Percentiles rank a stretch among this genome's conserved stretches.
Evolutionary conservation across 1,140 invertebrate species (phyloP).

Genomic region (Scylla paramamosain): DNA sequence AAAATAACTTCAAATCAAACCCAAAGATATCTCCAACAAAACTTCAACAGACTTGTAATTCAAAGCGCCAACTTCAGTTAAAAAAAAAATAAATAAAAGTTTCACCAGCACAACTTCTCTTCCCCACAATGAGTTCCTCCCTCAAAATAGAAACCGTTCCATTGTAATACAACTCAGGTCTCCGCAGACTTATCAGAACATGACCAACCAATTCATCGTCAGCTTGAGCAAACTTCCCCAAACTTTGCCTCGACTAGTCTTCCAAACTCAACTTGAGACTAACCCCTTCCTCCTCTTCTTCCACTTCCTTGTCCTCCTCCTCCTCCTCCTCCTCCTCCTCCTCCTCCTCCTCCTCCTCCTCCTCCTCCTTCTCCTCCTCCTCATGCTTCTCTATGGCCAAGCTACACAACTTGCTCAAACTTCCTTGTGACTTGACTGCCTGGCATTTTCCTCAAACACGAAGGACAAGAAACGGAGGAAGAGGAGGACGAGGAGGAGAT

Average conservation of each 20-base stretch:
- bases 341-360: background rate
- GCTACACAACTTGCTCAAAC: slow-evolving; percentile 4
- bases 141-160: background rate
- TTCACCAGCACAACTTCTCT: background rate
- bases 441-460: background rate
- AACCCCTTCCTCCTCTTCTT: background rate
- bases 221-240: background rate
- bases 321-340: background rate
- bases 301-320: background rate
- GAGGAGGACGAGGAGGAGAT: background rate
- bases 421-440: background rate
- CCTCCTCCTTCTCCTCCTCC: background rate
- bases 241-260: background rate
- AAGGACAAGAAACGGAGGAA: background rate
- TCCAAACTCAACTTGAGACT: slow-evolving; percentile 13
- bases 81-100: too few relatives aligned
- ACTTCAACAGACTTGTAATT: too few relatives aligned
- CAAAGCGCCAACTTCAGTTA: background rate
- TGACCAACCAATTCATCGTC: slow-evolving; percentile 7
- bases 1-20: too few relatives aligned
- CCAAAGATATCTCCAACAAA: too few relatives aligned
- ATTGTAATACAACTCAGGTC: background rate
- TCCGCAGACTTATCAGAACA: background rate
- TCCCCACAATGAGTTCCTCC: background rate
- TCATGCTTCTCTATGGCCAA: slow-evolving; percentile 19